A percentile compares a stretch with the other conserved stretches of the same genome.
phyloP scores from a whole-genome alignment of 2,113 vertebrate genomes.

The Oriolus oriolus region DNA sequence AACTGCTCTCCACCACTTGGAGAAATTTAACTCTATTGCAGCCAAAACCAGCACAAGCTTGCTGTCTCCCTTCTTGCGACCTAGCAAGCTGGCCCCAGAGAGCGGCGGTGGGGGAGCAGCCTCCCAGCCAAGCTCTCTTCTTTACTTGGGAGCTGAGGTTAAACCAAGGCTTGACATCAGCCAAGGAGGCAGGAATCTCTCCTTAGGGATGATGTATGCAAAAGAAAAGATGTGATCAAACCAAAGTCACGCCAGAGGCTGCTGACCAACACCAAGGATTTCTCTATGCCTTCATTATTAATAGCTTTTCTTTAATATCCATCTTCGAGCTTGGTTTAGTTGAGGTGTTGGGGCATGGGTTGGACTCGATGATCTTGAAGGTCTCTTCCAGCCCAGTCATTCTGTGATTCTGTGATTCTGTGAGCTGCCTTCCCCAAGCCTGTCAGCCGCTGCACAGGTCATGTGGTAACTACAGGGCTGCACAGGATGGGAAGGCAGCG shows the following conservation, averaged over 20 bases:
- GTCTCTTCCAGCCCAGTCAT: too few species aligned
- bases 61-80: fast-evolving
- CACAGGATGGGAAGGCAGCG: background rate
- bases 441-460: background rate
- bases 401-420: too few species aligned
- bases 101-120: fast-evolving
- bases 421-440: background rate
- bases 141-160: background rate
- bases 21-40: background rate
- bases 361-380: too few species aligned
- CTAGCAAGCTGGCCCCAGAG: background rate
- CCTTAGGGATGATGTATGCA: background rate
- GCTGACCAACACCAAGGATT: background rate
- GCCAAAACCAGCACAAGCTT: background rate
- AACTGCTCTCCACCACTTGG: background rate
- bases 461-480: background rate
- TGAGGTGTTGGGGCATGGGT: too few species aligned
- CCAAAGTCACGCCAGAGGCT: background rate
- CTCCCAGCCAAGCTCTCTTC: background rate
- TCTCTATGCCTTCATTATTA: background rate
- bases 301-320: background rate
- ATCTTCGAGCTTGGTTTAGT: background rate
- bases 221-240: background rate
- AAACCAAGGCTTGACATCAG: background rate
- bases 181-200: background rate